Conservation (phyloP, 2,797 vertebrate genomes). For the Megalops cyprinoides region DNA sequence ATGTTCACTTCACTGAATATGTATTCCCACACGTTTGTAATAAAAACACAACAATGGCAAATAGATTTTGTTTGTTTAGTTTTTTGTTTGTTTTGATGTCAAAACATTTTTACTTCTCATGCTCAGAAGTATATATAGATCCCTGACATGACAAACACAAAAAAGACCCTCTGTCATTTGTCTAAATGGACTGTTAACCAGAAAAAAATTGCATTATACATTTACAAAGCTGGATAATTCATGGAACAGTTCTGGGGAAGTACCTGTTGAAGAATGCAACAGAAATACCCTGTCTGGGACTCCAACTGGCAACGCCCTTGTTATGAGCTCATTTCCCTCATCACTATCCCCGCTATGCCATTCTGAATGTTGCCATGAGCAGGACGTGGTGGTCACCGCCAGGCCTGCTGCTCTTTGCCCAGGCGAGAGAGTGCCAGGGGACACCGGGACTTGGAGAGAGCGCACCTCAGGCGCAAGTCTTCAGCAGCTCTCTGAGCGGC, state of each 20-base stretch:
- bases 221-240: too few species aligned
- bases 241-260: neutral
- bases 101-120: too few species aligned
- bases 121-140: too few species aligned
- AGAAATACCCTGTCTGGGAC: neutral
- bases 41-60: too few species aligned
- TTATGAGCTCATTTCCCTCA: neutral
- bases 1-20: constrained; percentile 1
- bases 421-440: neutral
- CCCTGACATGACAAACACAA: too few species aligned
- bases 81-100: too few species aligned
- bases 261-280: neutral
- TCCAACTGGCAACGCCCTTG: neutral
- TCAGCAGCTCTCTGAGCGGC: neutral
- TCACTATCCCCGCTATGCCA: neutral
- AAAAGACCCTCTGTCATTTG: too few species aligned
- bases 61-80: too few species aligned
- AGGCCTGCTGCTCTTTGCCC: neutral
- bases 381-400: neutral
- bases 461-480: neutral
- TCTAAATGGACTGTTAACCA: too few species aligned
- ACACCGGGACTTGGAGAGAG: neutral
- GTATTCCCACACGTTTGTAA: too few species aligned
- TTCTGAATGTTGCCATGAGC: neutral
- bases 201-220: too few species aligned